Base-by-base conservation (phyloP, 2,113 vertebrate species). In the Cercopithecus mona region DNA sequence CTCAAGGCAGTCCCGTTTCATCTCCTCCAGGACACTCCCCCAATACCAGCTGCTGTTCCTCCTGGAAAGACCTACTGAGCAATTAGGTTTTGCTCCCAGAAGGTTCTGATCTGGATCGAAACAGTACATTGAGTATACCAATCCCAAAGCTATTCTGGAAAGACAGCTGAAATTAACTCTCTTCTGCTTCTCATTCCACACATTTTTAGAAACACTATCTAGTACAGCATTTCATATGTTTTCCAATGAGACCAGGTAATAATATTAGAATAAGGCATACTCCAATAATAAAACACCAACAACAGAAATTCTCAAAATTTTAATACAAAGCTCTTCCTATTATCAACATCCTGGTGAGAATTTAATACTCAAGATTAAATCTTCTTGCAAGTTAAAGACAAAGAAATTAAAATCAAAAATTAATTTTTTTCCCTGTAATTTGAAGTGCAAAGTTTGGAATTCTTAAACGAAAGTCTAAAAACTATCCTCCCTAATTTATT, bases 371-470 rank as follows among this genome's bases (percentile, higher is more conserved):
- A 88, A 57, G 23, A 88, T 50, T n/a, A 83, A 83, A 9, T 45
- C 18, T 18, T 75, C 20, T 93, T 52, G n/a, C 22, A 70, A 79
- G 20, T 79, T 72, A 88, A 93, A 88, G 35, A 13, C 68, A 88
- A 95, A 68, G 4, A 76, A 81, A 35, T 85, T 78, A 78, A 94
- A 93, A 43, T n/a, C 64, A 83, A 94, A 95, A 90, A 45, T 66
- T 50, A 92, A 84, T 5, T n/a, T 66, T 93, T 59, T 86, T 57
- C 10, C 38, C 59, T 82, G 25, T 86, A 50, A 78, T 64, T 86
- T 90, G 1, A 40, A 70, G 30, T 79, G 78, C 57, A 87, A 87
- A 86, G 64, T 75, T 48, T 93, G 45, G 2, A 68, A 45, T 86
- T 76, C 43, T 79, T 87, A 76, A 52, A 83, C 76, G 76, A 52